Percentiles rank a stretch among this genome's conserved stretches.
phyloP scores from a whole-genome alignment of 2,113 vertebrate genomes.

The Scortum barcoo region DNA sequence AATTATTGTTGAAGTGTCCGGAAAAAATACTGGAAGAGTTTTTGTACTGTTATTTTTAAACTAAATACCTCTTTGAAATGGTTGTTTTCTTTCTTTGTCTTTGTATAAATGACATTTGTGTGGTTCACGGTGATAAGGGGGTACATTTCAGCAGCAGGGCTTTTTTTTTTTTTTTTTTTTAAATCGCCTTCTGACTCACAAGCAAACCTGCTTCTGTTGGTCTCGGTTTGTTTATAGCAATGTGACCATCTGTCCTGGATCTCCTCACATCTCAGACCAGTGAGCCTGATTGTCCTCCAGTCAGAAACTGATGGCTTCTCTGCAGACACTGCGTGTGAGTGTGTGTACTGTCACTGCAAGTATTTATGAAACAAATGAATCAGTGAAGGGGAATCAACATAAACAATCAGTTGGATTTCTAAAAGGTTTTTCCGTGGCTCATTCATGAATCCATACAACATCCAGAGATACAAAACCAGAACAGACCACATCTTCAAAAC shows the following conservation, averaged over 20 bases:
- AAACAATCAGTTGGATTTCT: neutral
- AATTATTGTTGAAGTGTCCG: slow-evolving; percentile 46
- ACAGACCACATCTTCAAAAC: neutral
- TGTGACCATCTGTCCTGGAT: neutral
- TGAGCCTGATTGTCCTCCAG: neutral
- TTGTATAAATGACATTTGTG: neutral
- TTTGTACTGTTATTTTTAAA: slow-evolving; percentile 71
- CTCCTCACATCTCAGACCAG: neutral
- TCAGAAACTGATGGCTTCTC: neutral
- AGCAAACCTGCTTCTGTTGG: neutral
- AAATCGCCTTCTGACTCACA: neutral
- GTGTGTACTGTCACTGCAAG: neutral
- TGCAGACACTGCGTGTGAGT: neutral
- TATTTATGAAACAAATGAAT: neutral
- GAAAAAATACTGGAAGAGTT: slow-evolving; percentile 40
- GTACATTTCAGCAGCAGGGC: neutral
- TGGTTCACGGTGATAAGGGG: neutral
- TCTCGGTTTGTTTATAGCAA: neutral
- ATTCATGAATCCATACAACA: neutral
- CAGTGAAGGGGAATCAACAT: neutral
- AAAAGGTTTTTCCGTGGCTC: neutral
- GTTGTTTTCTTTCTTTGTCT: slow-evolving; percentile 3
- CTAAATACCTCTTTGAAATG: slow-evolving; percentile 42
- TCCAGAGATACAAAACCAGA: neutral
- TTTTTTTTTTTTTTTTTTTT: neutral